Base-by-base conservation (phyloP, 2,113 vertebrate genomes). In the Rhadina sibilatrix region DNA sequence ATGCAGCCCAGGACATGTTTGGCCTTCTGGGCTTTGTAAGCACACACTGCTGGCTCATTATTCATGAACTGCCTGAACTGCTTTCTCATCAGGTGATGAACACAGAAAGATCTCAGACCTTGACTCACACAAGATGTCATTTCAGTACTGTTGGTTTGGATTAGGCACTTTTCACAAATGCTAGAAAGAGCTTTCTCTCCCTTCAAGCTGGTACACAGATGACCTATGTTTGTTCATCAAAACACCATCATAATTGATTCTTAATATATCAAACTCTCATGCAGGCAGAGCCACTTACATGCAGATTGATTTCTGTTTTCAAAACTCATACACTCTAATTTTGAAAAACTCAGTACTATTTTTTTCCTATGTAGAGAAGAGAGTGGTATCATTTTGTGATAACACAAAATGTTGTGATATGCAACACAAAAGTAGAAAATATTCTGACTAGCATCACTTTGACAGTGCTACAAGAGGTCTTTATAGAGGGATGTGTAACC, bases 181-280 rank as follows among this genome's bases (percentile, higher is more conserved):
- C 21, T 30, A 65, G 46, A 65, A 49, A 40, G 56, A 52, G 6
- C 19, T 31, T 8, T 46, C 74, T 84, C 89, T 96, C 40, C 37
- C 59, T 78, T 75, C 5, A 42, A 92, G 53, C 53, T 93, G 54
- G 35, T 47, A 61, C 21, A 30, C 15, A 23, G 44, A 79, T 76
- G 63, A 93, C 66, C 74, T 81, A 82, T 3, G 35, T 66, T 94
- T 79, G 33, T 74, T 91, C 59, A 74, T 82, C 33, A 54, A 89
- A 94, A 86, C 37, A 28, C 18, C 79, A 86, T 65, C 96, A 93
- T 96, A 98, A 97, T 94, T 98, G 94, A 97, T 80, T 97, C 93
- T 64, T 96, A 90, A 91, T 97, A 95, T 74, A 96, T 77, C 59
- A 70, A 83, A 94, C n/a, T 93, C 78, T 94, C 72, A 96, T 59